Percentiles rank a stretch among this genome's conserved stretches.
phyloP scores from a whole-genome alignment of 2,797 vertebrate genomes.

The Acomys russatus region DNA sequence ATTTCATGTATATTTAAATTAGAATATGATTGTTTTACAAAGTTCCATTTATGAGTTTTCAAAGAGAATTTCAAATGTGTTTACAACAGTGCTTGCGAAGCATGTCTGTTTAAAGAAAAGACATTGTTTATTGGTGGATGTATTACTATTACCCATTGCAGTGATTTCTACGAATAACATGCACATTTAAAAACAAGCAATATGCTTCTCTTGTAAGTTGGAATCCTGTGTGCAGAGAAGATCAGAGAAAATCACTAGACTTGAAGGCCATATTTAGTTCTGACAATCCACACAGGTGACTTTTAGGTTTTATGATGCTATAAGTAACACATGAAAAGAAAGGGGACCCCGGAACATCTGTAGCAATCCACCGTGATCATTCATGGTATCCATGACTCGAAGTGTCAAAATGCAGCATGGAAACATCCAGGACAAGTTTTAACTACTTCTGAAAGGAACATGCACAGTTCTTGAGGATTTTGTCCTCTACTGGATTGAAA shows the following conservation, averaged over 20 bases:
- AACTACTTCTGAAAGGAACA: neutral
- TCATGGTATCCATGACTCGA: neutral
- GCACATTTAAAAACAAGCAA: neutral
- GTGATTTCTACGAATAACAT: neutral
- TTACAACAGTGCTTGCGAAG: neutral
- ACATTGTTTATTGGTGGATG: neutral
- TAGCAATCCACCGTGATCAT: neutral
- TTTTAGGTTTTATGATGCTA: neutral
- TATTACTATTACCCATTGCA: neutral
- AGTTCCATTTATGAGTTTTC: neutral
- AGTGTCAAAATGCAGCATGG: neutral
- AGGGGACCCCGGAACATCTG: neutral
- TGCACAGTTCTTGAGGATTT: neutral
- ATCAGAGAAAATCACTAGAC: neutral
- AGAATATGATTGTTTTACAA: constrained; percentile 3
- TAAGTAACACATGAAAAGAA: neutral
- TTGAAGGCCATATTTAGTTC: neutral
- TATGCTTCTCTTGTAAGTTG: neutral
- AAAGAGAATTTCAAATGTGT: constrained; percentile 24
- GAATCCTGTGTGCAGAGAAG: neutral
- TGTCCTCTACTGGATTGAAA: neutral
- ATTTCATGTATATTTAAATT: neutral
- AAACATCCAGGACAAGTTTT: neutral
- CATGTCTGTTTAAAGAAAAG: neutral
- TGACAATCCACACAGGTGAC: neutral